These are phyloP conservation scores for Acleris cristana DNA, from an alignment of 2,888 invertebrate genomes.

Conservation along the genomic window DNA sequence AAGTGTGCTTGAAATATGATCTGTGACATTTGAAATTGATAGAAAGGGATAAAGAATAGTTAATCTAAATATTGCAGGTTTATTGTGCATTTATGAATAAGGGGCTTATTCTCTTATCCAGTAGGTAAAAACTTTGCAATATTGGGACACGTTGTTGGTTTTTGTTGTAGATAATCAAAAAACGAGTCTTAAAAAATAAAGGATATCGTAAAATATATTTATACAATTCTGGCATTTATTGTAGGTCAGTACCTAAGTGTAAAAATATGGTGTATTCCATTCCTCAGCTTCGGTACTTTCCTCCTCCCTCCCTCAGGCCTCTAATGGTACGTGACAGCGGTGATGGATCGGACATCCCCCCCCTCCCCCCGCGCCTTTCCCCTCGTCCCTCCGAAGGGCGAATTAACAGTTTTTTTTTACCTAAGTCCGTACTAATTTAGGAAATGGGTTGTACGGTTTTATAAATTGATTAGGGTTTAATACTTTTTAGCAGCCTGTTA, in stretches of 20 bases:
- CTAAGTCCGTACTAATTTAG: constrained; percentile 20
- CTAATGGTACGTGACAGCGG: constrained; percentile 82
- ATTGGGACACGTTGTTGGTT: no score
- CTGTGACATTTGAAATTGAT: no score
- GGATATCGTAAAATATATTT: no score
- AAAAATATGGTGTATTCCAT: neutral
- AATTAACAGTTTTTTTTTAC: constrained; percentile 59
- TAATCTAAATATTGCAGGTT: no score
- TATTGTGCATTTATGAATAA: no score
- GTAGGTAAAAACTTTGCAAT: no score
- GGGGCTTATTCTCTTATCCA: no score
- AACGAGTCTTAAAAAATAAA: no score
- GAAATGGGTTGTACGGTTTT: constrained; percentile 3
- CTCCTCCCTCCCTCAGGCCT: constrained; percentile 43
- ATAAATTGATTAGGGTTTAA: neutral
- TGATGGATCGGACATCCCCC: constrained; percentile 74
- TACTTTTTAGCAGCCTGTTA: neutral
- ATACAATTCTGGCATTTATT: no score
- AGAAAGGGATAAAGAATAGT: no score
- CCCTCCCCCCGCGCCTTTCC: constrained; percentile 40
- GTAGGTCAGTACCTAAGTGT: neutral
- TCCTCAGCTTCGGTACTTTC: constrained; percentile 46
- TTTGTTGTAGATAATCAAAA: no score
- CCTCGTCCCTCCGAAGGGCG: constrained; percentile 42
- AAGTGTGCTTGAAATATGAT: no score